Evolutionary conservation across 2,113 vertebrate species (phyloP).

Genomic region (Anhinga anhinga): DNA sequence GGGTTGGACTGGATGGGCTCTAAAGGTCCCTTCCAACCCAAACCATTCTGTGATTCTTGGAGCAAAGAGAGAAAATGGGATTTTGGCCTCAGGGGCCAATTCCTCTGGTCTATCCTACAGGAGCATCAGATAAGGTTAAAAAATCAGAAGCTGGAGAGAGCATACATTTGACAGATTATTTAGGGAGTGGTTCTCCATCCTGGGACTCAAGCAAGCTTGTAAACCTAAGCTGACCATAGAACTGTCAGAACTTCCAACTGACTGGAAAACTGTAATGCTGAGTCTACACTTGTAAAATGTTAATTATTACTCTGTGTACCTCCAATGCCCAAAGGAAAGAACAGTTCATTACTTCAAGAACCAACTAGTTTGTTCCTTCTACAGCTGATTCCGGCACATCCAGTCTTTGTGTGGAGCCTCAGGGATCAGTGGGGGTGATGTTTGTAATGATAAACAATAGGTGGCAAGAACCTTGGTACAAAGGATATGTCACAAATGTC

Average conservation of each 20-base stretch:
- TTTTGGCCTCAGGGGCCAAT: not conserved
- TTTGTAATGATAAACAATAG: not conserved
- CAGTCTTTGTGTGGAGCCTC: not conserved
- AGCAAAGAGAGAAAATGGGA: not conserved
- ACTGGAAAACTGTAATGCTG: too few species aligned
- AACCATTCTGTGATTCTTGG: too few species aligned
- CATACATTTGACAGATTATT: not conserved
- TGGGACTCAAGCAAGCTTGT: not conserved
- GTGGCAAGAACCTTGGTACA: not conserved
- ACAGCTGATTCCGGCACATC: not conserved
- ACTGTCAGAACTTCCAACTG: too few species aligned
- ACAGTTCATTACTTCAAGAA: not conserved
- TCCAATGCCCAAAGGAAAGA: not conserved
- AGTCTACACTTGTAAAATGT: not conserved
- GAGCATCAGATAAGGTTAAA: not conserved
- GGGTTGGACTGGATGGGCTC: too few species aligned
- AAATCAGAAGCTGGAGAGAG: not conserved
- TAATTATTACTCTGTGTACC: not conserved
- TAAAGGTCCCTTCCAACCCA: too few species aligned
- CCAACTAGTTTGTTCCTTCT: not conserved
- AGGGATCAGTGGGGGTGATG: not conserved
- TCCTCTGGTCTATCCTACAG: not conserved
- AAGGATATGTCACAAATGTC: not conserved
- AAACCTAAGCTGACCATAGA: not conserved
- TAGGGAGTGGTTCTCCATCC: not conserved